phyloP scores from a whole-genome alignment of 2,888 invertebrate genomes.

The Latrodectus hesperus region DNA sequence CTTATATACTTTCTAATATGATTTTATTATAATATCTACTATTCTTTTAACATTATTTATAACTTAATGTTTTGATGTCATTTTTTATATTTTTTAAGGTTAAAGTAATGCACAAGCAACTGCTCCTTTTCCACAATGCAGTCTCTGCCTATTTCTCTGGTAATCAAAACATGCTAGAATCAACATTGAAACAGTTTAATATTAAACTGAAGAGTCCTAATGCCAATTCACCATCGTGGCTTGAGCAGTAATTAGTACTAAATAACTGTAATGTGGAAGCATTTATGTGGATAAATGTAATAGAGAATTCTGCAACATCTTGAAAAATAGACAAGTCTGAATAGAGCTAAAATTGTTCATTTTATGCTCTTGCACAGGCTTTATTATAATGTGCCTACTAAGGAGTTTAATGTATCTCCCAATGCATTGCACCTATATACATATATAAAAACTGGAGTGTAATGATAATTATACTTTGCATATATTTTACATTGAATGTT shows the following conservation, averaged over 20 bases:
- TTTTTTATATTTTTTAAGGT: slow-evolving; percentile 80
- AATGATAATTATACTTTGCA: neutral
- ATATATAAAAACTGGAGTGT: neutral
- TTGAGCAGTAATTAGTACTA: slow-evolving; percentile 78
- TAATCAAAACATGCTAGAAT: slow-evolving; percentile 93
- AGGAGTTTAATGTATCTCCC: neutral
- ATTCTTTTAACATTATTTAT: slow-evolving; percentile 23
- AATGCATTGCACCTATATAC: neutral
- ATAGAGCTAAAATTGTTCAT: slow-evolving; percentile 33
- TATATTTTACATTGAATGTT: too few relatives aligned
- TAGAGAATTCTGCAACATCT: slow-evolving; percentile 23
- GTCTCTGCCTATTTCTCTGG: slow-evolving; percentile 98
- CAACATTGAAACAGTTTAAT: slow-evolving; percentile 95
- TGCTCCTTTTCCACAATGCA: slow-evolving; percentile 95
- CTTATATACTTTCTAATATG: neutral
- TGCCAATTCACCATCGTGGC: slow-evolving; percentile 85
- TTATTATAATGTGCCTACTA: slow-evolving; percentile 36
- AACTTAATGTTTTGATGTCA: slow-evolving; percentile 6
- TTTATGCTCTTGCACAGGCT: slow-evolving; percentile 46
- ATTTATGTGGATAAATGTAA: slow-evolving; percentile 21
- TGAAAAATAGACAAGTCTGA: slow-evolving; percentile 38
- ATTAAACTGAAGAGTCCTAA: slow-evolving; percentile 90
- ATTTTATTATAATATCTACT: neutral
- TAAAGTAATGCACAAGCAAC: slow-evolving; percentile 98
- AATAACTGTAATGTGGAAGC: slow-evolving; percentile 5